Percentiles rank a stretch among this genome's conserved stretches.
Evolutionary conservation across 2,888 invertebrate species (phyloP).

Genomic region (Coelinius sp.): DNA sequence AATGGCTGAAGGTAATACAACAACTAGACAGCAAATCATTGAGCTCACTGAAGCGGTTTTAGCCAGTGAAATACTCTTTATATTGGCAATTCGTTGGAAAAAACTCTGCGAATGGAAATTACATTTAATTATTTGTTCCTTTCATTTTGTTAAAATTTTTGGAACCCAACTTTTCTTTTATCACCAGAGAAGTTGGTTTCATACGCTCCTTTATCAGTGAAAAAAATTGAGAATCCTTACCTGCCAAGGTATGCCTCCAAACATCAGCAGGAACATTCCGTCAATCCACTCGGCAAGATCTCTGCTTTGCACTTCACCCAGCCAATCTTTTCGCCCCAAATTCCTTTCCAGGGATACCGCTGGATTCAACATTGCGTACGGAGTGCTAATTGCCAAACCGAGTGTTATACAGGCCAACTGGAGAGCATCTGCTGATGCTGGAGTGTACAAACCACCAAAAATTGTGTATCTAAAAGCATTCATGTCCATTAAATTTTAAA

Average conservation of each 20-base stretch:
- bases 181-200: too few relatives aligned
- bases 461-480: slow-evolving; percentile 74
- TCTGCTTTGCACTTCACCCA: slow-evolving; percentile 72
- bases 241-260: slow-evolving; percentile 82
- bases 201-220: too few relatives aligned
- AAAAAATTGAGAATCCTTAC: too few relatives aligned
- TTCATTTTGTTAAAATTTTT: too few relatives aligned
- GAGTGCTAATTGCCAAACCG: slow-evolving; percentile 78
- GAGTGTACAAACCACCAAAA: slow-evolving; percentile 79
- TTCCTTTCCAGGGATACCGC: slow-evolving; percentile 70
- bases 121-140: too few relatives aligned
- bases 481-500: neutral
- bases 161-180: too few relatives aligned
- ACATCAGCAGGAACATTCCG: slow-evolving; percentile 74
- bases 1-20: slow-evolving; percentile 77
- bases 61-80: slow-evolving; percentile 76
- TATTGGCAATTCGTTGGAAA: slow-evolving; percentile 80
- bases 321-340: slow-evolving; percentile 72
- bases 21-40: slow-evolving; percentile 76
- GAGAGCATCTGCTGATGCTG: slow-evolving; percentile 81
- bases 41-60: slow-evolving; percentile 78
- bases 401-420: slow-evolving; percentile 78
- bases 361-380: slow-evolving; percentile 75
- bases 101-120: slow-evolving; percentile 71
- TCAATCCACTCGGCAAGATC: slow-evolving; percentile 75